Base-by-base conservation (phyloP, 2,797 vertebrate species). In the Aselliscus stoliczkanus region DNA sequence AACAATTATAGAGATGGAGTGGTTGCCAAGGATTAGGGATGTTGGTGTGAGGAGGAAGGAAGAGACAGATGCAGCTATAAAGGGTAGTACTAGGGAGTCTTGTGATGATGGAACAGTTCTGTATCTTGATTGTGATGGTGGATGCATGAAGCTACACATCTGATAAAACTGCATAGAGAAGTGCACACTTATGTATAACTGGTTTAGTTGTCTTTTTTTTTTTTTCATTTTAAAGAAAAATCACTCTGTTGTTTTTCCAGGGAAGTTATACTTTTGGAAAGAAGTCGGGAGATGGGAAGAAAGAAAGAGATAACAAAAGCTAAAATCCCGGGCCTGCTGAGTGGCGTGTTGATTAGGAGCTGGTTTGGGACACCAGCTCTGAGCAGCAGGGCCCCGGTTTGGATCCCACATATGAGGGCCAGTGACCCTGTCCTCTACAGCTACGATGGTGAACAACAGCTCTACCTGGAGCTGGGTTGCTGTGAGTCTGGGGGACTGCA, bases 211-310 rank as follows among this genome's bases (percentile, higher is more conserved):
- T 50, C 10, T n/a, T 25, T 39, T 75, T 70, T 18, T 23, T 21
- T 76, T 82, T 90, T 85, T 82, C 34, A 90, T 81, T 88, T 95
- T 89, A 93, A 93, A 93, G 80, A 94, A 95, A 93, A 80, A 56
- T 58, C 29, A 64, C 15, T 64, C 8, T 72, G 15, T 58, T 86
- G 21, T 77, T 84, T 92, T 93, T 82, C 52, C 8, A 76, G 31
- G 39, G 37, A 85, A 90, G 44, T 77, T 95, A 21, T 82, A 69
- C 79, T 95, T 95, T 73, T 37, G 47, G 47, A 27, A 21, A 88
- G 81, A 89, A 96, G 42, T 27, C 87, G 73, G 34, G 52, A 93
- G 64, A 54, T 42, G 7, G 12, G 44, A 47, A 13, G 42, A 90
- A 88, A 44, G 42, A 62, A 62, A 65, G 67, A 90, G 44, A 93